Conservation (phyloP, 2,113 vertebrate species). For the Odocoileus hemionus region DNA sequence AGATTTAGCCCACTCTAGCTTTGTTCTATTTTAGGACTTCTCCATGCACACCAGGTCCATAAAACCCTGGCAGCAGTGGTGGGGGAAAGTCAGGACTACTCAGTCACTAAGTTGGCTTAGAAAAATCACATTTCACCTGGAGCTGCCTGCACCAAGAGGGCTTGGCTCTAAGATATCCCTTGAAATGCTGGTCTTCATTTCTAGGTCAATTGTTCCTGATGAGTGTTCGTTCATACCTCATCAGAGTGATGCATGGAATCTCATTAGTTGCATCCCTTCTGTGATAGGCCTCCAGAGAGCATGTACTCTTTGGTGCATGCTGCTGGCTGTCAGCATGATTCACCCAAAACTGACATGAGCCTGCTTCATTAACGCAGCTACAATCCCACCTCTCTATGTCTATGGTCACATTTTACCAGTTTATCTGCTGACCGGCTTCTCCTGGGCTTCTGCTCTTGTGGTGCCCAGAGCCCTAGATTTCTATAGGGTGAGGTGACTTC, state of each 20-base stretch:
- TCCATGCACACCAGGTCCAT: neutral
- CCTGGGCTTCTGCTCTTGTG: neutral
- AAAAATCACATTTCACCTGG: slow-evolving; percentile 38
- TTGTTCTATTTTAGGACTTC: slow-evolving; percentile 47
- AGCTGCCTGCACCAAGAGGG: neutral
- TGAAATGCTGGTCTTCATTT: slow-evolving; percentile 49
- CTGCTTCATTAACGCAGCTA: slow-evolving; percentile 42
- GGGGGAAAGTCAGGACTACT: neutral
- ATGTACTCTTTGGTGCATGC: slow-evolving; percentile 48
- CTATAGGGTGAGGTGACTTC: neutral
- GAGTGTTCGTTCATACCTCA: slow-evolving; percentile 23
- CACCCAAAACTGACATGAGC: slow-evolving; percentile 54
- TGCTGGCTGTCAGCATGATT: slow-evolving; percentile 64
- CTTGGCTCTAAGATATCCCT: neutral
- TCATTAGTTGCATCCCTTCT: slow-evolving; percentile 67
- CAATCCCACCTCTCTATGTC: neutral
- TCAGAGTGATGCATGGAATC: slow-evolving; percentile 34
- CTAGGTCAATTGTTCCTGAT: slow-evolving; percentile 66
- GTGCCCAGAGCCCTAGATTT: neutral
- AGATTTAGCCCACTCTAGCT: neutral
- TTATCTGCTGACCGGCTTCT: neutral
- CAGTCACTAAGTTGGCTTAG: slow-evolving; percentile 36
- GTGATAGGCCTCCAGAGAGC: slow-evolving; percentile 51
- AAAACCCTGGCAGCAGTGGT: neutral
- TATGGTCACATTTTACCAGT: neutral